Conservation (phyloP, 2,797 vertebrate genomes). For the Microcaecilia unicolor region DNA sequence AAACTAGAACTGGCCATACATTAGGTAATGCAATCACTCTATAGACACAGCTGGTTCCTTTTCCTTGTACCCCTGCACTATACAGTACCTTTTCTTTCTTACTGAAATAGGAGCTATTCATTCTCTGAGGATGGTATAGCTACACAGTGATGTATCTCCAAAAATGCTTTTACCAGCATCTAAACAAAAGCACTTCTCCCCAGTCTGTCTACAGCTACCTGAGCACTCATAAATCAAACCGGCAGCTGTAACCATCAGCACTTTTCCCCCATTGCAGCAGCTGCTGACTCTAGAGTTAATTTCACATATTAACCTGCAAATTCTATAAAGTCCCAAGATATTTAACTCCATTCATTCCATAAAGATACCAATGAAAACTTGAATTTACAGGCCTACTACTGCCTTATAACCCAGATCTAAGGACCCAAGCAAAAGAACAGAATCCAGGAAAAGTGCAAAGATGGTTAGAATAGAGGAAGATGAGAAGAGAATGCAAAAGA, state of each 20-base stretch:
- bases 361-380: neutral
- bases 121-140: too few relatives aligned
- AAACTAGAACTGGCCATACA: too few relatives aligned
- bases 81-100: neutral
- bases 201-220: conserved; percentile 7
- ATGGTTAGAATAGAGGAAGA: too few relatives aligned
- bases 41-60: too few relatives aligned
- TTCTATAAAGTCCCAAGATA: conserved; percentile 18
- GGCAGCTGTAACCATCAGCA: conserved; percentile 29
- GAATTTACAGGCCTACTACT: neutral
- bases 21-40: too few relatives aligned
- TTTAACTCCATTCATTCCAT: conserved; percentile 2
- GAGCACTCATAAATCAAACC: conserved; percentile 24
- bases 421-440: too few relatives aligned
- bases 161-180: neutral
- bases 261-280: conserved; percentile 23
- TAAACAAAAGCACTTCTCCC: conserved; percentile 21
- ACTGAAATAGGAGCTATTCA: neutral
- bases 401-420: neutral
- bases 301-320: conserved; percentile 30
- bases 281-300: conserved; percentile 33
- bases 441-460: too few relatives aligned
- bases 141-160: neutral
- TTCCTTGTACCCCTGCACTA: neutral
- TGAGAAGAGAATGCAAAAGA: neutral